Conservation (phyloP, 1,140 invertebrate genomes). For the Gonatopus flavifemur region DNA sequence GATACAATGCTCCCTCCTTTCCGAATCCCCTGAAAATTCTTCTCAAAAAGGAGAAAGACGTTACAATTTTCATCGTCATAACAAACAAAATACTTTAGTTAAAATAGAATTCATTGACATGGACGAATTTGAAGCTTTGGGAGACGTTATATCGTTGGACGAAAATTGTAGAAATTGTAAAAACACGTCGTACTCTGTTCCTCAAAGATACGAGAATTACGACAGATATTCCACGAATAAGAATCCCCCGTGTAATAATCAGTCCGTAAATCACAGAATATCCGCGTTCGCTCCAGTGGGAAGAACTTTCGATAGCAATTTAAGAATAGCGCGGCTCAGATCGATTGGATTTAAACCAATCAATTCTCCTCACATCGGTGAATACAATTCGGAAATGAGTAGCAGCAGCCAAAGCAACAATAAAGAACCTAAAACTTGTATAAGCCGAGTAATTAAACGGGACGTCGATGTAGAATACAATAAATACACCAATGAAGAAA, state of each 20-base stretch:
- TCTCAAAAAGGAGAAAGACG: too few species aligned
- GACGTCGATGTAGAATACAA: slow-evolving; percentile 47
- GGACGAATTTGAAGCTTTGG: slow-evolving; percentile 39
- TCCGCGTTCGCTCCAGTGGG: slow-evolving; percentile 51
- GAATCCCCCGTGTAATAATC: neutral
- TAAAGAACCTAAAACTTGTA: neutral
- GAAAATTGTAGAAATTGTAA: neutral
- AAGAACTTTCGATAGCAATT: slow-evolving; percentile 30
- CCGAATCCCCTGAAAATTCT: slow-evolving; percentile 21
- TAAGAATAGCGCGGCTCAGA: slow-evolving; percentile 41
- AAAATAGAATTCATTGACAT: slow-evolving; percentile 36
- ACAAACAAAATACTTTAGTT: slow-evolving; percentile 13
- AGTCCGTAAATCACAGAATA: slow-evolving; percentile 1
- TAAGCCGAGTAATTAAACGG: slow-evolving; percentile 21
- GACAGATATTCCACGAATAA: neutral
- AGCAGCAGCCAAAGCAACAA: neutral
- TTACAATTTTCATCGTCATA: neutral
- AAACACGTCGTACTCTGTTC: too few species aligned
- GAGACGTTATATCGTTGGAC: neutral
- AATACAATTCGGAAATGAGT: neutral
- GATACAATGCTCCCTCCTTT: slow-evolving; percentile 40
- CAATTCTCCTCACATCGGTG: neutral
- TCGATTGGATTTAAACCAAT: slow-evolving; percentile 55
- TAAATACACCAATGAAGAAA: slow-evolving; percentile 50
- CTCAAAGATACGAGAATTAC: neutral